Evolutionary conservation across 2,888 invertebrate species (phyloP).

Genomic region (Himalopsyche kuldschensis): DNA sequence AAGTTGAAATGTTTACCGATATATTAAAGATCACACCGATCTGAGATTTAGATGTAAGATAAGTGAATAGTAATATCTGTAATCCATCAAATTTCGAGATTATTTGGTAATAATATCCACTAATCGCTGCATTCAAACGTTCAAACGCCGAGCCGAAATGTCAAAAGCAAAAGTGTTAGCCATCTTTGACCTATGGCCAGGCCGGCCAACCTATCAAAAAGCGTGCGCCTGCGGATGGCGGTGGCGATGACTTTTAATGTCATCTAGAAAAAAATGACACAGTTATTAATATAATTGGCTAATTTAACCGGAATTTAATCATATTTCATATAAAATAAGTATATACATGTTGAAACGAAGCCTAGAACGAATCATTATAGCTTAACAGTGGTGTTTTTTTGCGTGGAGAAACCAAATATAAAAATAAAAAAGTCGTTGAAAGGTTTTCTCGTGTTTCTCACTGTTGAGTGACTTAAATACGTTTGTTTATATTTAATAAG

Average conservation of each 20-base stretch:
- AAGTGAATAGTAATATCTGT: not conserved
- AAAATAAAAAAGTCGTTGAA: too few species aligned
- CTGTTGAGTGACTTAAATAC: too few species aligned
- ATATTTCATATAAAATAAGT: not conserved
- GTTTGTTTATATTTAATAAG: too few species aligned
- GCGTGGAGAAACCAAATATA: too few species aligned
- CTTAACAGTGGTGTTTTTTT: too few species aligned
- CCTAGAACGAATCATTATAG: too few species aligned
- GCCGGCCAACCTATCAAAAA: not conserved
- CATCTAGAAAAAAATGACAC: not conserved
- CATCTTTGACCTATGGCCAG: not conserved
- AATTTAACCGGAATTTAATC: not conserved
- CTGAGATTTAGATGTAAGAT: not conserved
- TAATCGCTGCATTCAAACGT: not conserved
- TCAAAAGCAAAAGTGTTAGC: constrained; percentile 2
- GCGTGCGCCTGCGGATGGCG: not conserved
- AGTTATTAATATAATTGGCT: not conserved
- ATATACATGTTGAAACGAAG: too few species aligned
- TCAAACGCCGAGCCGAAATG: not conserved
- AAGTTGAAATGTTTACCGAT: not conserved
- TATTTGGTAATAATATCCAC: not conserved
- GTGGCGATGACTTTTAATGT: not conserved
- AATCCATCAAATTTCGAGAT: not conserved
- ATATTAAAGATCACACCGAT: not conserved
- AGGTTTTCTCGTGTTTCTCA: too few species aligned